Conservation (phyloP, 2,797 vertebrate species). For the Fringilla coelebs region DNA sequence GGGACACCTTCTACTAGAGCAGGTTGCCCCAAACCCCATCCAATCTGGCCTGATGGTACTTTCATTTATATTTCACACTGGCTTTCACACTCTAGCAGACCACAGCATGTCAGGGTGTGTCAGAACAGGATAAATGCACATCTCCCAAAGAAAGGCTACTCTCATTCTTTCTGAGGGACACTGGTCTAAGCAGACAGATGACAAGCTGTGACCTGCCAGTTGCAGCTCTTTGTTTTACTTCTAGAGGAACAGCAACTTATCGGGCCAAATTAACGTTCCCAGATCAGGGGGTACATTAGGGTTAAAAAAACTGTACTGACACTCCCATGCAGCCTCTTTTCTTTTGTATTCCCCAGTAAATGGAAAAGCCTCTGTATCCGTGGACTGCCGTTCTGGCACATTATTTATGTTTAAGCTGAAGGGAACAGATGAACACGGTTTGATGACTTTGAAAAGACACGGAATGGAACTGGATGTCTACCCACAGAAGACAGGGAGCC, state of each 20-base stretch:
- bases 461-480: slow-evolving; percentile 80
- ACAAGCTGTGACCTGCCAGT: background rate
- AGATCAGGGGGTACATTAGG: background rate
- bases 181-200: background rate
- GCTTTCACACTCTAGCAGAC: background rate
- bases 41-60: background rate
- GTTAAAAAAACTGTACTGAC: background rate
- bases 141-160: background rate
- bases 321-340: background rate
- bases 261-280: background rate
- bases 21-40: background rate
- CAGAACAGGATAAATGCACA: background rate
- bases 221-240: background rate
- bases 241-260: background rate
- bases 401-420: slow-evolving; percentile 74
- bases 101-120: background rate
- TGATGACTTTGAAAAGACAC: slow-evolving; percentile 70
- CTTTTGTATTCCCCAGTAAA: slow-evolving; percentile 64
- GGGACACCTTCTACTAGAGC: background rate
- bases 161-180: background rate
- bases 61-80: background rate
- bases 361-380: slow-evolving; percentile 72
- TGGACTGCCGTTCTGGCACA: slow-evolving; percentile 66
- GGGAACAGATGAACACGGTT: slow-evolving; percentile 69
- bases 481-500: slow-evolving; percentile 72